phyloP scores from a whole-genome alignment of 2,797 vertebrate genomes.

The Coregonus ussuriensis region DNA sequence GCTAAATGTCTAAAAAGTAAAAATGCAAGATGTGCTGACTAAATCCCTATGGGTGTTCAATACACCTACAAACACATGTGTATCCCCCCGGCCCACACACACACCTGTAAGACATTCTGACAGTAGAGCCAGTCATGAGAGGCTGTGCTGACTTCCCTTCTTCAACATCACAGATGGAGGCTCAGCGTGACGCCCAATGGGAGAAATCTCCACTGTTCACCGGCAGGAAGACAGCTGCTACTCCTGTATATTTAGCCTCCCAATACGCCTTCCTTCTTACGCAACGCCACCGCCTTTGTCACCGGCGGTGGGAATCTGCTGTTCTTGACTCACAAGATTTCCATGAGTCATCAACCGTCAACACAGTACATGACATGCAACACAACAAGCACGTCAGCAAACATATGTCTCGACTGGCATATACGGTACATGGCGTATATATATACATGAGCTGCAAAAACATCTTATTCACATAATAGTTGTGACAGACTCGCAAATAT shows the following conservation, averaged over 20 bases:
- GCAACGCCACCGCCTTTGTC: neutral
- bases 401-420: neutral
- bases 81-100: too few species aligned
- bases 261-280: constrained; percentile 2
- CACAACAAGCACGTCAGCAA: neutral
- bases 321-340: constrained; percentile 31
- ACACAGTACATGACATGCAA: too few species aligned
- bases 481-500: too few species aligned
- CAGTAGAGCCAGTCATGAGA: neutral
- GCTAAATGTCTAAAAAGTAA: too few species aligned
- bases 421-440: neutral
- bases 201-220: constrained; percentile 43
- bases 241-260: constrained; percentile 50
- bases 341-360: too few species aligned
- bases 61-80: too few species aligned
- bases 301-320: constrained; percentile 10
- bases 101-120: neutral
- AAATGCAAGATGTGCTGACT: too few species aligned
- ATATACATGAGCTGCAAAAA: too few species aligned
- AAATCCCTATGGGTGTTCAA: too few species aligned
- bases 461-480: too few species aligned
- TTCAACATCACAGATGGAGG: constrained; percentile 50
- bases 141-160: neutral
- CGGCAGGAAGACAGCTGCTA: constrained; percentile 48
- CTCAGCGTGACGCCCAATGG: constrained; percentile 32